Conservation (phyloP, 2,888 invertebrate genomes). For the Parascotia fuliginaria region DNA sequence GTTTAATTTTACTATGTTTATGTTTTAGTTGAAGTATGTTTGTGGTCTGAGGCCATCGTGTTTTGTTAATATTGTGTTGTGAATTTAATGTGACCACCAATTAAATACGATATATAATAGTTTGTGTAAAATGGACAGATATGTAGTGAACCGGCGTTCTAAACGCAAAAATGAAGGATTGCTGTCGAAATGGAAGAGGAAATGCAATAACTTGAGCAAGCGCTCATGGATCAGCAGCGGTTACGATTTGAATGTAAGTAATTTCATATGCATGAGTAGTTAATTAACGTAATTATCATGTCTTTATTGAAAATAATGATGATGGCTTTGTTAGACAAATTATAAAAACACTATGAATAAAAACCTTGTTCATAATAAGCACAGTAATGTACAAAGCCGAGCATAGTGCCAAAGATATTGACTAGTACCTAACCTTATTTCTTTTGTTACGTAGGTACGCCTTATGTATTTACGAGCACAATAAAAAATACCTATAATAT, state of each 20-base stretch:
- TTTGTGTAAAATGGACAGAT: slow-evolving; percentile 69
- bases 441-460: no score
- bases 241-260: slow-evolving; percentile 78
- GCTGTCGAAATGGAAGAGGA: slow-evolving; percentile 70
- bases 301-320: slow-evolving; percentile 1
- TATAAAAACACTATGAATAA: slow-evolving; percentile 1
- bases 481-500: no score
- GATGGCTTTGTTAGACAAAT: slow-evolving; percentile 1
- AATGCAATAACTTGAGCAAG: slow-evolving; percentile 66
- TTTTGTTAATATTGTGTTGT: slow-evolving; percentile 22
- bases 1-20: slow-evolving; percentile 63
- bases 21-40: slow-evolving; percentile 69
- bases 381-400: no score
- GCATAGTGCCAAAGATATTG: no score
- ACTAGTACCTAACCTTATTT: no score
- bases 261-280: neutral
- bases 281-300: slow-evolving; percentile 3
- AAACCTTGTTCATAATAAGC: no score
- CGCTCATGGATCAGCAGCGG: slow-evolving; percentile 72
- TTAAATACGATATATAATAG: neutral
- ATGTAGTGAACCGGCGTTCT: slow-evolving; percentile 73
- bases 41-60: slow-evolving; percentile 63
- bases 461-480: no score
- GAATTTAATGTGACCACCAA: slow-evolving; percentile 31
- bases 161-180: slow-evolving; percentile 72